Percentiles rank a stretch among this genome's conserved stretches.
Conservation (phyloP, 1,140 invertebrate species). For the Agraylea sexmaculata region DNA sequence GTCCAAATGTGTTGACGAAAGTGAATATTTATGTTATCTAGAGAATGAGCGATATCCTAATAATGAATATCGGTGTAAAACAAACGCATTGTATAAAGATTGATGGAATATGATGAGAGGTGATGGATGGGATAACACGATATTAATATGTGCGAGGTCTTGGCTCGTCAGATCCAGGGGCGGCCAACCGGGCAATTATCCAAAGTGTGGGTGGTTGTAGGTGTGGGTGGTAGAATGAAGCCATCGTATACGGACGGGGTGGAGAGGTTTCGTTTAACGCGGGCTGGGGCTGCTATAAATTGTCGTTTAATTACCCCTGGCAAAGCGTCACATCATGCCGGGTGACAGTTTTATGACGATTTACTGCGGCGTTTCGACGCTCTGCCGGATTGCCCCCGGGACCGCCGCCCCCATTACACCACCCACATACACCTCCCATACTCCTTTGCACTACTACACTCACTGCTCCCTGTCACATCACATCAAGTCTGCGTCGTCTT, state of each 20-base stretch:
- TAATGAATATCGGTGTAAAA: too few relatives aligned
- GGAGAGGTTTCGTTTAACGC: constrained; percentile 22
- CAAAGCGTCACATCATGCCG: constrained; percentile 52
- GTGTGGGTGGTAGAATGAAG: neutral
- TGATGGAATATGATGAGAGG: too few relatives aligned
- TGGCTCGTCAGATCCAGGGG: neutral
- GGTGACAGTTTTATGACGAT: constrained; percentile 59
- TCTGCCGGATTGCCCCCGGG: constrained; percentile 25
- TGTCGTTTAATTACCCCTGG: constrained; percentile 53
- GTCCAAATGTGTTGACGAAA: too few relatives aligned
- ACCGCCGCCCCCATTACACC: neutral
- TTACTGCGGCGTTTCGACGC: constrained; percentile 50
- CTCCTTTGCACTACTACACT: constrained; percentile 12
- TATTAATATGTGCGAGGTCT: too few relatives aligned
- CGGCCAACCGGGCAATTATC: constrained; percentile 12
- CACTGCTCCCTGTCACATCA: too few relatives aligned
- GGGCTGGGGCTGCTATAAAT: constrained; percentile 41
- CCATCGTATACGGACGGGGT: neutral
- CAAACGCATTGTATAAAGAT: too few relatives aligned
- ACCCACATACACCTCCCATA: constrained; percentile 8
- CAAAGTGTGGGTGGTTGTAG: constrained; percentile 10
- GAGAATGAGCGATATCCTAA: too few relatives aligned
- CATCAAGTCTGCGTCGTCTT: too few relatives aligned
- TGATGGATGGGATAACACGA: too few relatives aligned
- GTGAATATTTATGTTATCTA: too few relatives aligned